Percentiles rank a stretch among this genome's conserved stretches.
Evolutionary conservation across 2,888 invertebrate species (phyloP).

Genomic region (Tachina lurida): DNA sequence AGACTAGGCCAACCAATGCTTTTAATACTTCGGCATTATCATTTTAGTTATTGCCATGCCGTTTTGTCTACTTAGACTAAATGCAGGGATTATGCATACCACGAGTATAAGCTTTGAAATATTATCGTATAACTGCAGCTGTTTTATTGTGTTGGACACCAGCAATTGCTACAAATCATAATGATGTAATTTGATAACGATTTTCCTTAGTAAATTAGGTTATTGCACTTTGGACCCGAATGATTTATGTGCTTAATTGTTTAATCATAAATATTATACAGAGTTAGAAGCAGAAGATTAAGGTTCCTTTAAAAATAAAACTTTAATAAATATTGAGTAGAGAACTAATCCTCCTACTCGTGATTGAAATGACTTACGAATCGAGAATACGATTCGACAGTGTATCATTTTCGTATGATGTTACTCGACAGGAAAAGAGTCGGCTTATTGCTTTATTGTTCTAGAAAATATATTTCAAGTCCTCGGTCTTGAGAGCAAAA

Average conservation of each 20-base stretch:
- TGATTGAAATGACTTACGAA: no score
- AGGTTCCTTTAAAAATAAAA: no score
- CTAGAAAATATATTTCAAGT: no score
- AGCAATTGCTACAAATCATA: slow-evolving; percentile 19
- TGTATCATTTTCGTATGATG: no score
- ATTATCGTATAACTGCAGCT: slow-evolving; percentile 49
- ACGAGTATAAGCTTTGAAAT: background rate
- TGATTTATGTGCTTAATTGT: slow-evolving; percentile 5
- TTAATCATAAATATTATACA: background rate
- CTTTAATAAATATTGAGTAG: no score
- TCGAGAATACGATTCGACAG: no score
- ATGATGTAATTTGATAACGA: slow-evolving; percentile 47
- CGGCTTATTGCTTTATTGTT: no score
- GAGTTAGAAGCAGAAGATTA: no score
- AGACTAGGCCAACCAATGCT: background rate
- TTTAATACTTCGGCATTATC: background rate
- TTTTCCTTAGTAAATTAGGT: slow-evolving; percentile 30
- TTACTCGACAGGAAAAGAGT: no score
- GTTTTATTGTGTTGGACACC: slow-evolving; percentile 22
- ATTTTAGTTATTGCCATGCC: slow-evolving; percentile 24
- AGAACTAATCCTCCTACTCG: no score
- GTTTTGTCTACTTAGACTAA: slow-evolving; percentile 19
- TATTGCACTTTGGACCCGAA: slow-evolving; percentile 37
- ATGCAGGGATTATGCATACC: background rate
- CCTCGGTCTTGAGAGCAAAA: no score